Conservation (phyloP, 2,888 invertebrate species). For the Drosophila quinaria region DNA sequence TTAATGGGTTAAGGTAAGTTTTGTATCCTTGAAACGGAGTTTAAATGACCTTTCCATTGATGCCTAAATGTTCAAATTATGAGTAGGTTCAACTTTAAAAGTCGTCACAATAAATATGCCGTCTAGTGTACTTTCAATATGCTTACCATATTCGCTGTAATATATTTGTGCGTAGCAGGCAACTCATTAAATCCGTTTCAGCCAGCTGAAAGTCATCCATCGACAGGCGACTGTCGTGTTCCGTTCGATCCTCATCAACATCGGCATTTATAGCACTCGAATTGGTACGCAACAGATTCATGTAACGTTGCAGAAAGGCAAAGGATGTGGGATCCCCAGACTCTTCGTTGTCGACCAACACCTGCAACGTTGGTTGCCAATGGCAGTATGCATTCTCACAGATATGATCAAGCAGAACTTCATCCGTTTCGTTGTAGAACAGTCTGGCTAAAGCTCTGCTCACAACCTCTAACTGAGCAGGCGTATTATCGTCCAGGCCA, state of each 20-base stretch:
- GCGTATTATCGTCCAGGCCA: slow-evolving; percentile 93
- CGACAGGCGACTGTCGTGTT: slow-evolving; percentile 87
- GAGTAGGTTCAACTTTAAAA: too few relatives aligned
- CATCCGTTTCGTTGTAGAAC: slow-evolving; percentile 92
- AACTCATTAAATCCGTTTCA: slow-evolving; percentile 92
- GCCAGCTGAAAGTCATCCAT: slow-evolving; percentile 95
- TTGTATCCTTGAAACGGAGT: too few relatives aligned
- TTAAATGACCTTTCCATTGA: too few relatives aligned
- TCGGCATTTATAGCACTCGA: slow-evolving; percentile 78
- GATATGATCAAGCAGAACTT: slow-evolving; percentile 89
- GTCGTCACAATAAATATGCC: too few relatives aligned
- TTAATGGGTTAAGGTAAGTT: too few relatives aligned
- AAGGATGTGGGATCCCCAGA: slow-evolving; percentile 83
- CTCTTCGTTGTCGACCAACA: slow-evolving; percentile 74
- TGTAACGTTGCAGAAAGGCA: slow-evolving; percentile 87
- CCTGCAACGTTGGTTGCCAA: slow-evolving; percentile 88
- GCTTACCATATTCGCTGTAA: slow-evolving; percentile 89
- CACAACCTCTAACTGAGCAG: slow-evolving; percentile 91
- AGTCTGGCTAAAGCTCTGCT: slow-evolving; percentile 91
- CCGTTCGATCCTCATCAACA: slow-evolving; percentile 83
- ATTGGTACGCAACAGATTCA: slow-evolving; percentile 83
- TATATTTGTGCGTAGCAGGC: slow-evolving; percentile 91
- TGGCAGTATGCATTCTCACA: slow-evolving; percentile 89
- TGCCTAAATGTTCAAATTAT: too few relatives aligned
- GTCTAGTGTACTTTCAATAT: too few relatives aligned